phyloP scores from a whole-genome alignment of 2,113 vertebrate species.

The human (Homo sapiens) region DNA sequence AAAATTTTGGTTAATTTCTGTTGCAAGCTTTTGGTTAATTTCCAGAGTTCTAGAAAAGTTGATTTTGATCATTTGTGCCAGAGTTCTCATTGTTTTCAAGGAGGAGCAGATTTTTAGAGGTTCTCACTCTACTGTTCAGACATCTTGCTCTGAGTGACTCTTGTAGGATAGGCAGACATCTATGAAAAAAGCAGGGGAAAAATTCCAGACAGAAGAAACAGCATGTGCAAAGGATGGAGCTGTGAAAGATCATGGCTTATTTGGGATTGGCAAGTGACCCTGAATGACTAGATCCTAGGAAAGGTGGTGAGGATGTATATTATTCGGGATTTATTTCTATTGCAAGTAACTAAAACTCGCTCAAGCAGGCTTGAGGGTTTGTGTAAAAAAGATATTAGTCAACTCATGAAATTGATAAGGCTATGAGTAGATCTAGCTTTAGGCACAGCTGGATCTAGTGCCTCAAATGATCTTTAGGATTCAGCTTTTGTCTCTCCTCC shows the following conservation, averaged over 20 bases:
- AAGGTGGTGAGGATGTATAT: slow-evolving; percentile 5
- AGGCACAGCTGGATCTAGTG: not conserved
- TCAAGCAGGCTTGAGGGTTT: not conserved
- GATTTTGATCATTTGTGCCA: slow-evolving; percentile 39
- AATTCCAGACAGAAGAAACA: not conserved
- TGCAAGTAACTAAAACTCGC: not conserved
- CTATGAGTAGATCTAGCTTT: not conserved
- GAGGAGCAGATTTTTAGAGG: not conserved
- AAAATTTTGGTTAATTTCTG: slow-evolving; percentile 17
- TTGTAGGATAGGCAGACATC: not conserved
- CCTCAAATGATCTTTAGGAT: not conserved
- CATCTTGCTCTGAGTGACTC: not conserved
- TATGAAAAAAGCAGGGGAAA: not conserved
- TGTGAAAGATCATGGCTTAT: slow-evolving; percentile 1
- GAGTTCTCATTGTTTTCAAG: slow-evolving; percentile 43
- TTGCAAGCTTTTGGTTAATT: slow-evolving; percentile 20
- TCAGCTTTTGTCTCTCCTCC: not conserved
- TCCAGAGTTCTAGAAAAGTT: slow-evolving; percentile 40
- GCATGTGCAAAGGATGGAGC: not conserved
- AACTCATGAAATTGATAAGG: not conserved
- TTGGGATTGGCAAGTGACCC: not conserved
- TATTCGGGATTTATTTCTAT: slow-evolving; percentile 20
- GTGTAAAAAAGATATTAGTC: not conserved
- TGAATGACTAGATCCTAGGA: not conserved
- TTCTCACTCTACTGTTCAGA: not conserved